These are phyloP conservation scores for Cercopithecus mona DNA, from an alignment of 2,113 vertebrate genomes.

Conservation along the genomic window DNA sequence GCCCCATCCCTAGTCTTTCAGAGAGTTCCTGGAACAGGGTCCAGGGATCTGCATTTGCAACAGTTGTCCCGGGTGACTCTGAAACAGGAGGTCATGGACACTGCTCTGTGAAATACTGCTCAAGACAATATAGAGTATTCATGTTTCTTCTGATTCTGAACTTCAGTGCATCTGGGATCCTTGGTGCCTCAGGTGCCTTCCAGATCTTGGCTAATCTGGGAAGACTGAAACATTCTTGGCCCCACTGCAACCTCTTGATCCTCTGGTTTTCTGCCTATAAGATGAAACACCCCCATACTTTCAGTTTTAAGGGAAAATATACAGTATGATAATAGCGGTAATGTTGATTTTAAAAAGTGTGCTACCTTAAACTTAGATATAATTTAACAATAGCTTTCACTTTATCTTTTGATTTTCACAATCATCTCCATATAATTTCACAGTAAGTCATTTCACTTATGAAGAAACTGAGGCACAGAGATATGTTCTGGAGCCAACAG, in stretches of 20 bases:
- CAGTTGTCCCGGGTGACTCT: neutral
- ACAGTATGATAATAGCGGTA: neutral
- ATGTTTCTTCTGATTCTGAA: neutral
- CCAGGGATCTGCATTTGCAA: neutral
- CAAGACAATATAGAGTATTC: neutral
- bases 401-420: conserved; percentile 19
- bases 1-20: neutral
- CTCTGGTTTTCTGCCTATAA: neutral
- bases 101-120: neutral
- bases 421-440: neutral
- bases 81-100: neutral
- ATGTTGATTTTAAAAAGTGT: neutral
- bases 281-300: neutral
- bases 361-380: neutral
- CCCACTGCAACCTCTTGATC: neutral
- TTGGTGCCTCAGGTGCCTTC: neutral
- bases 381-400: neutral
- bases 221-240: neutral
- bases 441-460: neutral
- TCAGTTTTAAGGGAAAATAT: neutral
- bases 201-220: neutral
- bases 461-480: neutral
- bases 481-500: neutral
- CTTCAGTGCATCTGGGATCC: neutral
- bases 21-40: neutral